Conservation (phyloP, 2,888 invertebrate genomes). For the Metopia argyrocephala region DNA sequence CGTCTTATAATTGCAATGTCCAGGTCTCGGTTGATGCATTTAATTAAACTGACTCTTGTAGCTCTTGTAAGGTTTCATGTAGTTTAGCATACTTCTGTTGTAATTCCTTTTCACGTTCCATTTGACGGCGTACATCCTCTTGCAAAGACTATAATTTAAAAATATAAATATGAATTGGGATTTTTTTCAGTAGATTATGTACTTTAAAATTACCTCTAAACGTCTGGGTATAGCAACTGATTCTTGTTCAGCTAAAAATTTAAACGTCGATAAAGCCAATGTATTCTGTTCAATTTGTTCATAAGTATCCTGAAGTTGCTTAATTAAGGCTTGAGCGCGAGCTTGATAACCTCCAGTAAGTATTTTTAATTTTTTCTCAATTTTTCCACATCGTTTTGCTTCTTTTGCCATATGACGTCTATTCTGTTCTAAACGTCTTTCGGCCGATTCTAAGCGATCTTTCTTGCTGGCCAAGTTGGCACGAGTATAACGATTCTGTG, state of each 20-base stretch:
- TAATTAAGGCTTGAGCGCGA: constrained; percentile 89
- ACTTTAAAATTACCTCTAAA: constrained; percentile 83
- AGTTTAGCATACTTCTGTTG: constrained; percentile 91
- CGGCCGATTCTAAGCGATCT: constrained; percentile 95
- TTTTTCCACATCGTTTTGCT: constrained; percentile 97
- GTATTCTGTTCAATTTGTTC: constrained; percentile 94
- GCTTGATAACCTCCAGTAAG: constrained; percentile 94
- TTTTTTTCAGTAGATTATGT: not conserved
- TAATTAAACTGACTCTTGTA: constrained; percentile 8
- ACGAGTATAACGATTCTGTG: constrained; percentile 94
- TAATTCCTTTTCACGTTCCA: constrained; percentile 91
- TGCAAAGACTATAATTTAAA: constrained; percentile 84
- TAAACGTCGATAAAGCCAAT: constrained; percentile 93
- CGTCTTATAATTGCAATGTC: too few relatives aligned
- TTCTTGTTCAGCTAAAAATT: constrained; percentile 93
- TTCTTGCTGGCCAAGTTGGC: constrained; percentile 97
- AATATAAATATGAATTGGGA: not conserved
- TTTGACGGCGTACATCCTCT: constrained; percentile 95
- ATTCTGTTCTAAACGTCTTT: constrained; percentile 95
- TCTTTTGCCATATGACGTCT: constrained; percentile 97
- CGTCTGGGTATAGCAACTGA: constrained; percentile 93
- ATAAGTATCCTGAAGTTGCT: constrained; percentile 91
- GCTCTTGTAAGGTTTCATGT: constrained; percentile 78
- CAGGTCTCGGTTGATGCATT: too few relatives aligned
- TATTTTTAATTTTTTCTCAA: constrained; percentile 97